These are phyloP conservation scores for Columba janthina DNA, from an alignment of 2,113 vertebrate species.

Conservation along the genomic window DNA sequence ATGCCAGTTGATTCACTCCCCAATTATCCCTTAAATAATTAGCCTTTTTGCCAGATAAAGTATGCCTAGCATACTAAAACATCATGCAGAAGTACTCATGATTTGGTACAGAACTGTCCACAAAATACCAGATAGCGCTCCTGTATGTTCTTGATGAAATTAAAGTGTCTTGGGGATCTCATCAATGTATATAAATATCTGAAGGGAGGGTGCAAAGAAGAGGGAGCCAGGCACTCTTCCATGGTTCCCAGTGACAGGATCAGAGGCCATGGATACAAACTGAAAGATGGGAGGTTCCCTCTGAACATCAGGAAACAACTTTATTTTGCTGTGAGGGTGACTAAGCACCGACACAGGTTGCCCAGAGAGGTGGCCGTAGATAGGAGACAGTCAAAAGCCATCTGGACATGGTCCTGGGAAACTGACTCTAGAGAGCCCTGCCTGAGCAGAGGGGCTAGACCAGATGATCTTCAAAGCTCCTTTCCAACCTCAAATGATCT, in stretches of 20 bases:
- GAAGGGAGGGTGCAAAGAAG: background rate
- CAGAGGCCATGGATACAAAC: background rate
- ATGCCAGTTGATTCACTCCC: background rate
- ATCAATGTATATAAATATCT: background rate
- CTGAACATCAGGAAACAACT: background rate
- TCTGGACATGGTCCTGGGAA: background rate
- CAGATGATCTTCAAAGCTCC: background rate
- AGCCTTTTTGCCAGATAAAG: background rate
- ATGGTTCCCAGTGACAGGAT: background rate
- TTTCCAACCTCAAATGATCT: background rate
- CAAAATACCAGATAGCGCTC: background rate
- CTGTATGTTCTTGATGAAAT: background rate
- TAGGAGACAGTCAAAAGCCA: background rate
- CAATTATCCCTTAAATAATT: background rate
- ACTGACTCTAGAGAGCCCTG: background rate
- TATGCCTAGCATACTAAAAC: background rate
- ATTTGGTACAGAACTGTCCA: background rate
- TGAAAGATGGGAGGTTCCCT: background rate
- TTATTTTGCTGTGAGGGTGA: background rate
- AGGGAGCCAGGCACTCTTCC: background rate
- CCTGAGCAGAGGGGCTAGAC: background rate
- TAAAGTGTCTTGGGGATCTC: background rate
- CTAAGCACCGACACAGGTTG: background rate
- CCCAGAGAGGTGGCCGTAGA: background rate
- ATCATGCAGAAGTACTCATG: background rate